Conservation (phyloP, 2,797 vertebrate species). For the Cossypha heuglini region DNA sequence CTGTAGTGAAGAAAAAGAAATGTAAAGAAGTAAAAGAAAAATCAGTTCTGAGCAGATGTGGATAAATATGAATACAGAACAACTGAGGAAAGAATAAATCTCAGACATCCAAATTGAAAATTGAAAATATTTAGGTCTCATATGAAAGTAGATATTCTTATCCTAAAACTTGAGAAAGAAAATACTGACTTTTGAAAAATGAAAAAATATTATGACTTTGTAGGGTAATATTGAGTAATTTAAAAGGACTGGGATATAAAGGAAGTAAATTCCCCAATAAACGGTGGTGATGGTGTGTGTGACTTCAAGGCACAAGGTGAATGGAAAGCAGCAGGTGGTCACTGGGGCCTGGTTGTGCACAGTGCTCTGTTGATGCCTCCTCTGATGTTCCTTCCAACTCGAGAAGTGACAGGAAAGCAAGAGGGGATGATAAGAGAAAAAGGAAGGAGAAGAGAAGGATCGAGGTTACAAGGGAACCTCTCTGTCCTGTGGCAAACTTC, state of each 20-base stretch:
- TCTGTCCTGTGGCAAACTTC: neutral
- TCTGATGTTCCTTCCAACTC: neutral
- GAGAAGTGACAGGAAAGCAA: neutral
- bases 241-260: neutral
- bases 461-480: neutral
- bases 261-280: neutral
- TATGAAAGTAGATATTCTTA: neutral
- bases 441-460: neutral
- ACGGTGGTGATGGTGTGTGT: fast-evolving
- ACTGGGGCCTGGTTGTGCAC: neutral
- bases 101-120: neutral
- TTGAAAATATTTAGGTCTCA: neutral
- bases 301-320: neutral
- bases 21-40: constrained; percentile 1
- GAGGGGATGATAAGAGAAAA: neutral
- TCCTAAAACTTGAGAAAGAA: neutral
- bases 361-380: neutral
- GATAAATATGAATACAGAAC: neutral
- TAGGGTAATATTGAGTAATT: neutral
- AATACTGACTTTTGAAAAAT: neutral
- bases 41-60: neutral
- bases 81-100: neutral
- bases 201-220: neutral
- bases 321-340: neutral
- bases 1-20: constrained; percentile 23